Evolutionary conservation across 2,113 vertebrate genomes (phyloP).

Genomic region (Menidia beryllina): DNA sequence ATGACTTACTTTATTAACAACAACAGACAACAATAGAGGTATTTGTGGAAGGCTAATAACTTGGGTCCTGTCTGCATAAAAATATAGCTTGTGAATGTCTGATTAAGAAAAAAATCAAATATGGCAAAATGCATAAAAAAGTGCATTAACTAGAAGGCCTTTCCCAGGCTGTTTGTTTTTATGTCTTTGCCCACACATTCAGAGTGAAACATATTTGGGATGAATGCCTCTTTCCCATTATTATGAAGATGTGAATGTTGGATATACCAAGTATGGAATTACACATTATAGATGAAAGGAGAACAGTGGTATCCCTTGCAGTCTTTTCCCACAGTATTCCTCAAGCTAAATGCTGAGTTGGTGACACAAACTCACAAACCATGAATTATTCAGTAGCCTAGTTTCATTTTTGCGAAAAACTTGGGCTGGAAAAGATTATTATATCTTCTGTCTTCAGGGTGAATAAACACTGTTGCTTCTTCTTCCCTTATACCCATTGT

Average conservation of each 20-base stretch:
- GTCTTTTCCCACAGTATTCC: conserved; percentile 60
- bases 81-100: background rate
- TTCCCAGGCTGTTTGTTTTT: background rate
- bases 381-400: conserved; percentile 78
- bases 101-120: background rate
- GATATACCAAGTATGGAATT: conserved; percentile 43
- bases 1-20: background rate
- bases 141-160: background rate
- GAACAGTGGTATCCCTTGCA: conserved; percentile 58
- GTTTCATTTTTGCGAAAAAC: conserved; percentile 58
- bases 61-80: background rate
- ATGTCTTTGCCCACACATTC: conserved; percentile 8
- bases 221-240: conserved; percentile 25
- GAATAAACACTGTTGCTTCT: conserved; percentile 68
- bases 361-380: conserved; percentile 64
- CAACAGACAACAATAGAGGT: background rate
- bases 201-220: conserved; percentile 29
- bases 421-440: conserved; percentile 74
- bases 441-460: conserved; percentile 73
- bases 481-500: conserved; percentile 38
- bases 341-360: conserved; percentile 74
- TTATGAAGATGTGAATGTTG: conserved; percentile 55
- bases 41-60: background rate
- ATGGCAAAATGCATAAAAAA: background rate
- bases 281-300: conserved; percentile 61